These are phyloP conservation scores for Nannoperca australis DNA, from an alignment of 2,797 vertebrate species.

Conservation along the genomic window DNA sequence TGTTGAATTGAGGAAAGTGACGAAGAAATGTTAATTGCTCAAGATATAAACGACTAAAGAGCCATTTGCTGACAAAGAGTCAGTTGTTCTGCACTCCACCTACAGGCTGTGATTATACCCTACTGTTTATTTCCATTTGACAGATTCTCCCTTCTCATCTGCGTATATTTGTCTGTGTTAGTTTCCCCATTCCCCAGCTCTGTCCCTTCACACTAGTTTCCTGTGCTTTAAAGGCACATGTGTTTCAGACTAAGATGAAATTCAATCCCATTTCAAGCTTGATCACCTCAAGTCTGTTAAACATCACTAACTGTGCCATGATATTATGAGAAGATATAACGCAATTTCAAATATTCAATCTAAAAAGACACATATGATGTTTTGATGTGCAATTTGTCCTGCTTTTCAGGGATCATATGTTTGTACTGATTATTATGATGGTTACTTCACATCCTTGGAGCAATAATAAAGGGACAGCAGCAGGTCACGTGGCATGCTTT, in stretches of 20 bases:
- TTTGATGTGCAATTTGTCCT: conserved; percentile 23
- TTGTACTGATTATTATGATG: conserved; percentile 1
- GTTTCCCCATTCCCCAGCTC: background rate
- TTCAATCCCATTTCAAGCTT: background rate
- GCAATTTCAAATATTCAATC: background rate
- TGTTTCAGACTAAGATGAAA: background rate
- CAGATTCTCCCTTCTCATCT: conserved; percentile 2
- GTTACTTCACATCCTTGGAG: conserved; percentile 10
- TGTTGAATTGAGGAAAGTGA: background rate
- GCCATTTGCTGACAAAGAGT: background rate
- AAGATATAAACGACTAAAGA: background rate
- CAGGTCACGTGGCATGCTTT: conserved; percentile 21
- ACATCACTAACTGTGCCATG: background rate
- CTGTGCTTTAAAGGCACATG: conserved; percentile 1
- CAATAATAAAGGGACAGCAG: conserved; percentile 15
- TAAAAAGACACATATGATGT: background rate
- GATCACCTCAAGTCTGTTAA: background rate
- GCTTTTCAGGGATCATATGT: conserved; percentile 39
- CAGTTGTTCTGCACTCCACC: background rate
- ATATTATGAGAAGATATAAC: background rate
- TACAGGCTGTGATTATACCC: background rate
- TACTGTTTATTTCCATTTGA: background rate
- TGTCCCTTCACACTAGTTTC: background rate
- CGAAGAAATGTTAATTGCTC: background rate
- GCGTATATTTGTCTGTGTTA: background rate